Base-by-base conservation (phyloP, 2,113 vertebrate species). In the Pedetes capensis region DNA sequence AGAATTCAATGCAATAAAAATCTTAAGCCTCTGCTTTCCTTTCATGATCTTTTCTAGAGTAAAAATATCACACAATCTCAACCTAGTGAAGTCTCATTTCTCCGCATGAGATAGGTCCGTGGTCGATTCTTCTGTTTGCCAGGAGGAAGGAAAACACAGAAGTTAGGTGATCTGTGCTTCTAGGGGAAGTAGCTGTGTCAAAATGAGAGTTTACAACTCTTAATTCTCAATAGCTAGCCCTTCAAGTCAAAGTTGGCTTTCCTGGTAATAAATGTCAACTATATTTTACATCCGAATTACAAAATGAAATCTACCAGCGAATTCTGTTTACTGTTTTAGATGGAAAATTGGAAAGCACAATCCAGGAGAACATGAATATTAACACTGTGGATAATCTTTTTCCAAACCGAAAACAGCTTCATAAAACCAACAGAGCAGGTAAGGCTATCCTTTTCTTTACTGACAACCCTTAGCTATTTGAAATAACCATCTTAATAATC, bases 361-460 rank as follows among this genome's bases (percentile, higher is more conserved):
- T 53, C 49, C 0, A 92, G 83, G 89, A 96, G 96, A 97, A 97
- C 87, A 92, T 72, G 57, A 81, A 81, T 88, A 44, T 88, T 59
- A 96, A 97, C 97, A 98, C 84, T 10, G 39, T 57, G 96, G 66
- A 72, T 71, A 94, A 90, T 95, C 83, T 96, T 96, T 83, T 90
- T 93, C 20, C 37, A 95, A 93, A 80, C 66, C 64, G 79, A 93
- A 94, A 95, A 97, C 53, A 96, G 84, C 74, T 97, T 96, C 57
- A 92, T 92, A 66, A 87, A 96, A 51, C 63, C 91, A 79, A 80
- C 11, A 75, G 53, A 96, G 88, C 64, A 92, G 75, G 81, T 93
- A 85, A 95, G 39, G 86, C 63, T 63, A 83, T 84, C 94, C 80
- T 94, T 63, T 68, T 87, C 92, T 92, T 86, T 11, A 92, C 42